Conservation (phyloP, 2,888 invertebrate genomes). For the Pemphredon lugubris region DNA sequence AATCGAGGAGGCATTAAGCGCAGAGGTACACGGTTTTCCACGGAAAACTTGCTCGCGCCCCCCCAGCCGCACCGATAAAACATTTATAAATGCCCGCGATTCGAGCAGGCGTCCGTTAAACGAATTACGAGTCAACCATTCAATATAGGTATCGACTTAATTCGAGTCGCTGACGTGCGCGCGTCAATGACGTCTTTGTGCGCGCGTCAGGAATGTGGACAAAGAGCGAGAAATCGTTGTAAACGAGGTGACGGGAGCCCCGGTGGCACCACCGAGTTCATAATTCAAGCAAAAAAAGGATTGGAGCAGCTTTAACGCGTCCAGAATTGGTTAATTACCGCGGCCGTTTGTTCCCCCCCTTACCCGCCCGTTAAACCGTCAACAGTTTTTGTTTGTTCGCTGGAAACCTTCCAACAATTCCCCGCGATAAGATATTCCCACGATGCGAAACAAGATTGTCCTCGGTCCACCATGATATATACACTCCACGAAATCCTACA, state of each 20-base stretch:
- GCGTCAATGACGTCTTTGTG: constrained; percentile 5
- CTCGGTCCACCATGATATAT: constrained; percentile 1
- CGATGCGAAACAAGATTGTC: not conserved
- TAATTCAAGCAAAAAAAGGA: constrained; percentile 1
- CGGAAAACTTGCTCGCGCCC: too few species aligned
- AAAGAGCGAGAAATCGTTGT: not conserved
- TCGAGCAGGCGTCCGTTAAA: not conserved
- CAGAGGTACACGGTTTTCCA: too few species aligned
- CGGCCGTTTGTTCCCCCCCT: constrained; percentile 19
- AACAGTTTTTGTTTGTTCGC: not conserved
- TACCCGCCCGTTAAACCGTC: constrained; percentile 8
- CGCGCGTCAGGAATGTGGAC: not conserved
- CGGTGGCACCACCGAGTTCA: too few species aligned
- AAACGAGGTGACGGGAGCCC: constrained; percentile 1
- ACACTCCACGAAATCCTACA: constrained; percentile 20
- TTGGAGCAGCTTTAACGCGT: not conserved
- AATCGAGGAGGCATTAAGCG: too few species aligned
- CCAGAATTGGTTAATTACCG: constrained; percentile 24
- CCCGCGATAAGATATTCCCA: constrained; percentile 6
- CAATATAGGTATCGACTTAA: constrained; percentile 7
- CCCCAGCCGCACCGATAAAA: too few species aligned
- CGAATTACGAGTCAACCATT: constrained; percentile 6
- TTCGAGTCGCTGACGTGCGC: not conserved
- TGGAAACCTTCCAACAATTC: constrained; percentile 12
- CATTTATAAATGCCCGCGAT: not conserved